Conservation (phyloP, 2,888 invertebrate genomes). For the Lasius fuliginosus region DNA sequence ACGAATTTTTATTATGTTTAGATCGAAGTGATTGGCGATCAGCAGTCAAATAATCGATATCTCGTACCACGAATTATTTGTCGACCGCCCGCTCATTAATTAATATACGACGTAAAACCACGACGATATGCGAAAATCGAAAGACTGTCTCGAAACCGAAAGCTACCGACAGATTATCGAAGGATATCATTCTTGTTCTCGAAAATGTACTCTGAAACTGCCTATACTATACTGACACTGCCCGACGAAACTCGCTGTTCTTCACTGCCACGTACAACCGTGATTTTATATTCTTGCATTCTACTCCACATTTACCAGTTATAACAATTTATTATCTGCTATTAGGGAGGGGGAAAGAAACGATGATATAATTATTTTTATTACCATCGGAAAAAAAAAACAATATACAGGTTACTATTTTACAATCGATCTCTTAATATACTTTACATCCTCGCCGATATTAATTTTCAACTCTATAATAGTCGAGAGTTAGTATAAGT, state of each 20-base stretch:
- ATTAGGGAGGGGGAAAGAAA: not conserved
- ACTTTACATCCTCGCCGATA: not conserved
- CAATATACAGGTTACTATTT: not conserved
- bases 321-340: not conserved
- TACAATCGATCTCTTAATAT: not conserved
- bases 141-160: conserved; percentile 60
- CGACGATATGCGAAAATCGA: conserved; percentile 42
- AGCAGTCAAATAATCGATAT: conserved; percentile 12
- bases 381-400: not conserved
- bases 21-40: no score
- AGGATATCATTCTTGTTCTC: not conserved
- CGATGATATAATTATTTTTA: not conserved
- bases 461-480: not conserved
- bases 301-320: not conserved
- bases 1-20: conserved; percentile 20
- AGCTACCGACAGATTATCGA: conserved; percentile 26
- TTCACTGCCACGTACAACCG: conserved; percentile 7
- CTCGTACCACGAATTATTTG: conserved; percentile 43
- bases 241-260: not conserved
- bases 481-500: not conserved
- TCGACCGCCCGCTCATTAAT: not conserved
- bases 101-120: conserved; percentile 14
- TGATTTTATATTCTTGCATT: not conserved
- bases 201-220: conserved; percentile 26
- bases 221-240: conserved; percentile 1